Conservation (phyloP, 2,113 vertebrate genomes). For the Rissa tridactyla region DNA sequence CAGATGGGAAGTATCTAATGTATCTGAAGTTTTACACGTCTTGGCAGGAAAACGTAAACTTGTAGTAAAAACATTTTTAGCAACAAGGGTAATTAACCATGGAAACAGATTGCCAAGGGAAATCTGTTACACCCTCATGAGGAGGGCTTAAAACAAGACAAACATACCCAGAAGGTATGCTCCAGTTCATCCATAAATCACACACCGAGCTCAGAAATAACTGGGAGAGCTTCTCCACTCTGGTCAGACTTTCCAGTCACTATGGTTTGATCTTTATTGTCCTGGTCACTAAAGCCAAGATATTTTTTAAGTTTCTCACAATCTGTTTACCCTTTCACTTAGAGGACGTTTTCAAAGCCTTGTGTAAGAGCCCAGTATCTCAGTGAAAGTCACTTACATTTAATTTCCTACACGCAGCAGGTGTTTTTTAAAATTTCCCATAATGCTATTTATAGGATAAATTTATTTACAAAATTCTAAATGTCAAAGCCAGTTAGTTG, state of each 20-base stretch:
- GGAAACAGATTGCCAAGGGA: neutral
- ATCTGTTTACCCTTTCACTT: neutral
- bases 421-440: neutral
- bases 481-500: neutral
- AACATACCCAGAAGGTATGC: neutral
- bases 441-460: neutral
- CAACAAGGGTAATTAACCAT: neutral
- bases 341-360: neutral
- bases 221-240: neutral
- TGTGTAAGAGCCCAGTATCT: neutral
- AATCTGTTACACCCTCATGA: neutral
- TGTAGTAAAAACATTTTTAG: slow-evolving; percentile 35
- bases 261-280: neutral
- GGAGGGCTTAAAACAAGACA: neutral
- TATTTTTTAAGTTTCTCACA: neutral
- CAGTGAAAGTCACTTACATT: neutral
- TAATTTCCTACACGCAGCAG: neutral
- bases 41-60: neutral
- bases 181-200: neutral
- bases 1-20: neutral
- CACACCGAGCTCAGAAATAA: neutral
- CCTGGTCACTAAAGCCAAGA: neutral
- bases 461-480: neutral
- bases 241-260: neutral
- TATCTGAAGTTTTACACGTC: neutral